Percentiles rank a stretch among this genome's conserved stretches.
Evolutionary conservation across 2,113 vertebrate genomes (phyloP).

Genomic region (Todiramphus saurophagus): DNA sequence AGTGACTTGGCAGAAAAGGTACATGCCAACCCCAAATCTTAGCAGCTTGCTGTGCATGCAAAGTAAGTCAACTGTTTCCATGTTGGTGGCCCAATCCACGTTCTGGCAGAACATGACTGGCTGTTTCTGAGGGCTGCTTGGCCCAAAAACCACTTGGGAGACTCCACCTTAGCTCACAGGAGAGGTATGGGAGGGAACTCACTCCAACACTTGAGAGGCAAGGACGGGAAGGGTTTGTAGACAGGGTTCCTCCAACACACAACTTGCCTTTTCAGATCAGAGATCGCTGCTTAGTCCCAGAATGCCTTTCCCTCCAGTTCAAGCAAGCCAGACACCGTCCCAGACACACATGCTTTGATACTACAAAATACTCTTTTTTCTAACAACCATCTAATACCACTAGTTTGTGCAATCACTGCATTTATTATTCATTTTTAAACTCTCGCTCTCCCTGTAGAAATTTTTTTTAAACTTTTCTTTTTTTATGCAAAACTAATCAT

Average conservation of each 20-base stretch:
- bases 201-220: slow-evolving; percentile 34
- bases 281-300: slow-evolving; percentile 42
- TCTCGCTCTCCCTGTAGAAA: slow-evolving; percentile 71
- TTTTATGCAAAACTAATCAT: slow-evolving; percentile 84
- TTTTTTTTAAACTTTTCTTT: slow-evolving; percentile 66
- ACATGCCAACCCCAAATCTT: slow-evolving; percentile 23
- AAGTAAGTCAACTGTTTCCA: slow-evolving; percentile 28
- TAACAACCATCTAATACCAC: slow-evolving; percentile 70
- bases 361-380: slow-evolving; percentile 64
- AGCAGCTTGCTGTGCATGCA: slow-evolving; percentile 53
- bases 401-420: slow-evolving; percentile 80
- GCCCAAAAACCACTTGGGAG: slow-evolving; percentile 44
- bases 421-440: slow-evolving; percentile 79
- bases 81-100: not conserved
- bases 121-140: not conserved
- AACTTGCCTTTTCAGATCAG: slow-evolving; percentile 53
- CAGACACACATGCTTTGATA: slow-evolving; percentile 60
- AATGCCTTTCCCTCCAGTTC: slow-evolving; percentile 48
- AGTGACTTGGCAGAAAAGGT: slow-evolving; percentile 6
- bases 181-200: slow-evolving; percentile 49
- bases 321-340: slow-evolving; percentile 64
- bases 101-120: not conserved
- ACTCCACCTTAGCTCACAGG: slow-evolving; percentile 52
- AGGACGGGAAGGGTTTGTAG: slow-evolving; percentile 41
- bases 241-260: slow-evolving; percentile 56